phyloP scores from a whole-genome alignment of 2,113 vertebrate genomes.

The Mormoops blainvillei region DNA sequence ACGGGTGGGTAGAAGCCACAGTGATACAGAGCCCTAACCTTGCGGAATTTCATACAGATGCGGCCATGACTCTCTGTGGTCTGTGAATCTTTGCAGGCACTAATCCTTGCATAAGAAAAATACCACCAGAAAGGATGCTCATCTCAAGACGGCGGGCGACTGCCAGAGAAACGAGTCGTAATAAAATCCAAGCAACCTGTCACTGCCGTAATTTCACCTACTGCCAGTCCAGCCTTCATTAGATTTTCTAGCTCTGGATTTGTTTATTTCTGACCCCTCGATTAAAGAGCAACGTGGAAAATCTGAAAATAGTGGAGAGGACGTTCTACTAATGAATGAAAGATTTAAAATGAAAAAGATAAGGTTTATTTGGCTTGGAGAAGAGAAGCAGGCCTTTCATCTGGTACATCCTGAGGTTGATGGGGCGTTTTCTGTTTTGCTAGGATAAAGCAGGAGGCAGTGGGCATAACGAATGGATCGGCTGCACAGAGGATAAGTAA shows the following conservation, averaged over 20 bases:
- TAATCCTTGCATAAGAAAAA: neutral
- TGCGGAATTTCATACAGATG: neutral
- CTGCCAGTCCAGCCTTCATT: neutral
- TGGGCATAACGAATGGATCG: neutral
- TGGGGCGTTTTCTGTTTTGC: neutral
- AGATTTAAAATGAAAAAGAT: neutral
- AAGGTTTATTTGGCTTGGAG: neutral
- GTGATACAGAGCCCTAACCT: neutral
- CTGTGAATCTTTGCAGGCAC: neutral
- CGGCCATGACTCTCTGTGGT: neutral
- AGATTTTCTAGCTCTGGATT: neutral
- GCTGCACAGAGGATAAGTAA: neutral
- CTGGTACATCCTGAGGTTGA: neutral
- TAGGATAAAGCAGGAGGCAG: neutral
- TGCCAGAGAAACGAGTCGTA: neutral
- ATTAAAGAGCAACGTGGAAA: neutral
- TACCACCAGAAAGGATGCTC: neutral
- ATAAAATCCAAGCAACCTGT: neutral
- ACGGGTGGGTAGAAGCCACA: neutral
- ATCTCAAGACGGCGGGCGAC: neutral
- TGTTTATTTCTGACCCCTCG: neutral
- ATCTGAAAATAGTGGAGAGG: neutral
- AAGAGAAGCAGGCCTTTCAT: neutral
- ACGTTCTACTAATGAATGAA: constrained; percentile 3
- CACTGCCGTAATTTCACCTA: neutral